Evolutionary conservation across 2,797 vertebrate genomes (phyloP).

Genomic region (Eulemur albifrons): DNA sequence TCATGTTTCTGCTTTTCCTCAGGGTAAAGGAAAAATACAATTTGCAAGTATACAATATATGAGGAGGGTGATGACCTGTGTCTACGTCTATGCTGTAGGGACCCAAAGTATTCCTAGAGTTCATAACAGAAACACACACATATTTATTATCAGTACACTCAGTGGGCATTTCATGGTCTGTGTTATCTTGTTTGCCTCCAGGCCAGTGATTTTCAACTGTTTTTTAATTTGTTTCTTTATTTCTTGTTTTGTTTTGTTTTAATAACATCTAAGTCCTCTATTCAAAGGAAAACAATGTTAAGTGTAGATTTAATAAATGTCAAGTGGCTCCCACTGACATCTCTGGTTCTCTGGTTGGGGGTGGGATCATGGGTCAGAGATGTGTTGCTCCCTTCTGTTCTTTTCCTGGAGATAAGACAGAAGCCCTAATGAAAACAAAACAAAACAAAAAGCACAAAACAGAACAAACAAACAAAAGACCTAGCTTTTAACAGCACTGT

Average conservation of each 20-base stretch:
- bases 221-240: background rate
- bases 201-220: background rate
- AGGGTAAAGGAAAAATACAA: background rate
- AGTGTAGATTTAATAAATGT: background rate
- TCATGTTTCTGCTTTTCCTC: background rate
- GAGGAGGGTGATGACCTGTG: background rate
- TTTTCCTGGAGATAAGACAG: background rate
- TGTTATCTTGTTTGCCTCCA: background rate
- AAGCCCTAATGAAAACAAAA: background rate
- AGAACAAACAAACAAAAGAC: background rate
- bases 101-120: background rate
- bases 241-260: background rate
- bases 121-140: background rate
- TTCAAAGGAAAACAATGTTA: background rate
- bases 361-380: no score
- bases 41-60: background rate
- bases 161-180: background rate
- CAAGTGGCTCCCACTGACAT: background rate
- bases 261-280: background rate
- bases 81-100: background rate
- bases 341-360: background rate
- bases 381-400: fast-evolving
- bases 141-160: background rate
- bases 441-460: background rate
- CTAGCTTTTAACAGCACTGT: background rate